Percentiles rank a stretch among this genome's conserved stretches.
These are phyloP conservation scores for Zele albiditarsus DNA, from an alignment of 2,888 invertebrate species.

Conservation along the genomic window DNA sequence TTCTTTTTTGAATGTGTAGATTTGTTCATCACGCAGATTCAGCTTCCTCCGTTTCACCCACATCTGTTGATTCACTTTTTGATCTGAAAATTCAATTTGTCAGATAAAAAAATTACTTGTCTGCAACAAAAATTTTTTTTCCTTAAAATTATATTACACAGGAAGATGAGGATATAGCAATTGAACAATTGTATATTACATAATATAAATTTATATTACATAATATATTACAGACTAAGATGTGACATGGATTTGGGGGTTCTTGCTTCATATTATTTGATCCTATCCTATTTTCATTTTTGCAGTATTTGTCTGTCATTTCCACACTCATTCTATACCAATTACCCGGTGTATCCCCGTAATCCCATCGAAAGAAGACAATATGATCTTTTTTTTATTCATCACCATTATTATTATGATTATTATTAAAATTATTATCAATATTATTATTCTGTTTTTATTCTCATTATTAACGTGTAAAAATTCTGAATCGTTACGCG, in stretches of 20 bases:
- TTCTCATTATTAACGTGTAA: constrained; percentile 49
- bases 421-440: constrained; percentile 24
- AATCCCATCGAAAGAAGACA: constrained; percentile 31
- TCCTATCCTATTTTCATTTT: constrained; percentile 40
- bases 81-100: constrained; percentile 72
- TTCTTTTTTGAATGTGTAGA: not conserved
- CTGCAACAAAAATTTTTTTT: not conserved
- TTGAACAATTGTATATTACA: constrained; percentile 46
- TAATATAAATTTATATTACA: constrained; percentile 48
- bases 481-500: constrained; percentile 48
- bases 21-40: constrained; percentile 63
- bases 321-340: not conserved
- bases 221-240: constrained; percentile 45
- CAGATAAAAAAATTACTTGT: constrained; percentile 55
- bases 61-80: constrained; percentile 69
- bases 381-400: constrained; percentile 35
- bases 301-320: constrained; percentile 47
- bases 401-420: not conserved
- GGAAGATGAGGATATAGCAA: constrained; percentile 49
- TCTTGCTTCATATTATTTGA: no score
- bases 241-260: no score
- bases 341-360: constrained; percentile 9
- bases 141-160: constrained; percentile 37
- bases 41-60: constrained; percentile 66
- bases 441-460: constrained; percentile 32